Evolutionary conservation across 2,797 vertebrate species (phyloP).

Genomic region (Liparis tanakae): DNA sequence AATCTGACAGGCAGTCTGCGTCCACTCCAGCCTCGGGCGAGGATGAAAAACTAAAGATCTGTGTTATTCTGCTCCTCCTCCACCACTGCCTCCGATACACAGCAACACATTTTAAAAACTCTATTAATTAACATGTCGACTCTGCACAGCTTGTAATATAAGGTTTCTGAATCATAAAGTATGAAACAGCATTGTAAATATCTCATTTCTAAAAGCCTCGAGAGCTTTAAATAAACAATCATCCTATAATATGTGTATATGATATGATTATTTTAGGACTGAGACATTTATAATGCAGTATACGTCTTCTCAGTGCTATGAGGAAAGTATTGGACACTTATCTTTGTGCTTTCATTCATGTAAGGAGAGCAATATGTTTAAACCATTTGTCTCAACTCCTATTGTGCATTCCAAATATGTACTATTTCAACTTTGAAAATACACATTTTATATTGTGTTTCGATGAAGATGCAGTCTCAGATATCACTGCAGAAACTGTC

Average conservation of each 20-base stretch:
- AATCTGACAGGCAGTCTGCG: slow-evolving; percentile 46
- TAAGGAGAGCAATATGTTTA: background rate
- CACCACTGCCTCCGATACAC: slow-evolving; percentile 40
- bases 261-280: background rate
- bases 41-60: slow-evolving; percentile 65
- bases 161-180: background rate
- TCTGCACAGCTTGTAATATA: background rate
- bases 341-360: background rate
- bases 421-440: slow-evolving; percentile 12
- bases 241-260: background rate
- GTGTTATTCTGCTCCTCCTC: slow-evolving; percentile 47
- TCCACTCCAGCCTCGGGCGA: slow-evolving; percentile 52
- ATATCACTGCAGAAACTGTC: background rate
- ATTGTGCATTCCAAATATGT: background rate
- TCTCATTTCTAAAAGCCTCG: slow-evolving; percentile 5
- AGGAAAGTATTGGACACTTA: background rate
- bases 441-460: background rate
- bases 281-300: background rate
- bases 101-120: slow-evolving; percentile 32
- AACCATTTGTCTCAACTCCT: background rate
- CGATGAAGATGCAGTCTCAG: background rate
- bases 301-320: background rate
- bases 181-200: slow-evolving; percentile 3
- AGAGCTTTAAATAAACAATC: slow-evolving; percentile 16
- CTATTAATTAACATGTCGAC: slow-evolving; percentile 16